phyloP scores from a whole-genome alignment of 2,113 vertebrate genomes.

The Cathartes aura region DNA sequence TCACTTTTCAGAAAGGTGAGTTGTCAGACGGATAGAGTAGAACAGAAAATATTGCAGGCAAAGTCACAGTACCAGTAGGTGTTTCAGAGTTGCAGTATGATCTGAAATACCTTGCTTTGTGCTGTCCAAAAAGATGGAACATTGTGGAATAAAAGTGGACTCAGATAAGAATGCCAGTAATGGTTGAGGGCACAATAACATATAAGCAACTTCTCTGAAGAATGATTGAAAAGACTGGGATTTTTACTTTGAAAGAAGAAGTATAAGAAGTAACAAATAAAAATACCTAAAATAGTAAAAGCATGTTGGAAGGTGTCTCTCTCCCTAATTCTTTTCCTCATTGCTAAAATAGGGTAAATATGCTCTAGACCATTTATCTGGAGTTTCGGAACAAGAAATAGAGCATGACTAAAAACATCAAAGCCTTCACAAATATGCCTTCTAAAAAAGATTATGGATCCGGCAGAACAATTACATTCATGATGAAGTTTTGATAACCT shows the following conservation, averaged over 20 bases:
- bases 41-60: neutral
- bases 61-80: neutral
- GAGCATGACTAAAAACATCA: neutral
- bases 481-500: neutral
- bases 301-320: neutral
- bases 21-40: neutral
- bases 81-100: neutral
- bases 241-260: neutral
- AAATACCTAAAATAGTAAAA: neutral
- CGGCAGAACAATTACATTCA: neutral
- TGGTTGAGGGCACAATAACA: neutral
- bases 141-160: neutral
- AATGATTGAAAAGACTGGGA: neutral
- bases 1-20: neutral
- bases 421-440: neutral
- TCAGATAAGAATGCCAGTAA: neutral
- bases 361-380: neutral
- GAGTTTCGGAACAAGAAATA: neutral
- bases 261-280: neutral
- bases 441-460: neutral
- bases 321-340: neutral
- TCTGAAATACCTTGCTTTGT: neutral
- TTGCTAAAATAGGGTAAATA: neutral
- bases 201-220: neutral
- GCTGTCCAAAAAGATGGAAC: neutral